These are phyloP conservation scores for Cochlearius cochlearius DNA, from an alignment of 2,113 vertebrate species.

Conservation along the genomic window DNA sequence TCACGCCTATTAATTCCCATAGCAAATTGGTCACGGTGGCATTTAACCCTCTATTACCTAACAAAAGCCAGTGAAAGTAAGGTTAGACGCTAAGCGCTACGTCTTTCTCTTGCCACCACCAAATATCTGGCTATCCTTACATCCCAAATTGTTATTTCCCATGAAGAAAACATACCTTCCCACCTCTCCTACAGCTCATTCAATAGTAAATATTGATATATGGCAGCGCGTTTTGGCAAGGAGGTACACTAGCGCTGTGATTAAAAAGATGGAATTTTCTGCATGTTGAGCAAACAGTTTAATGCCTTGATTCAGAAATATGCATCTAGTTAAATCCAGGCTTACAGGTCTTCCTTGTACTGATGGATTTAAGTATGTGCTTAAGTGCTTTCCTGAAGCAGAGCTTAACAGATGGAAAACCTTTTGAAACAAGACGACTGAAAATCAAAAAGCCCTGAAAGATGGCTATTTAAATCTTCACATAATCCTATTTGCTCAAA, in stretches of 20 bases:
- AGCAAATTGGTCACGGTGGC: neutral
- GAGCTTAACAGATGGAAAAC: constrained; percentile 29
- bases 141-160: neutral
- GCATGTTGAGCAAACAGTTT: constrained; percentile 14
- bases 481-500: constrained; percentile 7
- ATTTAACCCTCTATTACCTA: neutral
- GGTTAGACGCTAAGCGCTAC: no score
- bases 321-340: constrained; percentile 20
- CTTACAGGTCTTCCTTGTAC: constrained; percentile 5
- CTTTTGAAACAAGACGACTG: constrained; percentile 1
- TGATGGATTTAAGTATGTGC: constrained; percentile 8
- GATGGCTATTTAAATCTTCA: neutral
- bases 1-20: neutral
- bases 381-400: constrained; percentile 43
- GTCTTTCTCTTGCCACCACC: neutral
- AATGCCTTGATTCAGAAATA: constrained; percentile 26
- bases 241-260: neutral
- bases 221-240: neutral
- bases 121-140: neutral
- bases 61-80: neutral
- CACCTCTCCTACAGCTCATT: neutral
- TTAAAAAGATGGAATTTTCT: constrained; percentile 28
- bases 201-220: neutral
- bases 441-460: constrained; percentile 9
- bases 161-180: neutral